phyloP scores from a whole-genome alignment of 2,113 vertebrate genomes.

The Neogobius melanostomus region DNA sequence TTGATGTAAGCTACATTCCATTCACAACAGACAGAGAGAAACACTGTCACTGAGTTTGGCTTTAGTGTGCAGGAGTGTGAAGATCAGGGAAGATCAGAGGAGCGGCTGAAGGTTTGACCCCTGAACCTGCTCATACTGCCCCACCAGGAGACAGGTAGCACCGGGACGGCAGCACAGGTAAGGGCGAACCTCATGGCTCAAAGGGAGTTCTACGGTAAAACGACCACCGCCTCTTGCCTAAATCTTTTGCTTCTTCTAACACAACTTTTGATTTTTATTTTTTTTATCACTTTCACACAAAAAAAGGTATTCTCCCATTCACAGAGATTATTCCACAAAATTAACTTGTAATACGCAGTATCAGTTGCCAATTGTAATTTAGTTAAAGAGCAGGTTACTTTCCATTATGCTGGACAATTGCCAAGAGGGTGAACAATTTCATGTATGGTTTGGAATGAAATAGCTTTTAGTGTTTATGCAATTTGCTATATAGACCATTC shows the following conservation, averaged over 20 bases:
- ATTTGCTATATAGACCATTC: constrained; percentile 13
- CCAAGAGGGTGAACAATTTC: constrained; percentile 16
- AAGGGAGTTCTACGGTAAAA: background rate
- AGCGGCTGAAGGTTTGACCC: constrained; percentile 68
- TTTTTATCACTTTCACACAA: background rate
- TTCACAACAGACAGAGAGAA: constrained; percentile 84
- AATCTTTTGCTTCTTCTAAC: background rate
- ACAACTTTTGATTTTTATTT: background rate
- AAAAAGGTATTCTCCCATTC: no score
- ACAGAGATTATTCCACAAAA: no score
- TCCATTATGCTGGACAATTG: constrained; percentile 8
- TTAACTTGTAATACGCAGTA: no score
- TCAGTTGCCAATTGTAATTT: no score
- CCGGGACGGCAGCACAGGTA: constrained; percentile 67
- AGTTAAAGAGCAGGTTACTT: background rate
- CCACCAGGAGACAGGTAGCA: constrained; percentile 65
- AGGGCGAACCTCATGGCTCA: constrained; percentile 8
- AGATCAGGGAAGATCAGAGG: constrained; percentile 81
- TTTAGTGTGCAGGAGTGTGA: constrained; percentile 86
- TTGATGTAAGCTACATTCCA: constrained; percentile 98
- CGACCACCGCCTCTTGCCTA: background rate
- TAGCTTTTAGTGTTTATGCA: constrained; percentile 25
- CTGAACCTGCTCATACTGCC: constrained; percentile 56
- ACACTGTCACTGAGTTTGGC: constrained; percentile 79
- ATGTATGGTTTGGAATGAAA: constrained; percentile 8